phyloP scores from a whole-genome alignment of 2,888 invertebrate species.

The Pomacea canaliculata region DNA sequence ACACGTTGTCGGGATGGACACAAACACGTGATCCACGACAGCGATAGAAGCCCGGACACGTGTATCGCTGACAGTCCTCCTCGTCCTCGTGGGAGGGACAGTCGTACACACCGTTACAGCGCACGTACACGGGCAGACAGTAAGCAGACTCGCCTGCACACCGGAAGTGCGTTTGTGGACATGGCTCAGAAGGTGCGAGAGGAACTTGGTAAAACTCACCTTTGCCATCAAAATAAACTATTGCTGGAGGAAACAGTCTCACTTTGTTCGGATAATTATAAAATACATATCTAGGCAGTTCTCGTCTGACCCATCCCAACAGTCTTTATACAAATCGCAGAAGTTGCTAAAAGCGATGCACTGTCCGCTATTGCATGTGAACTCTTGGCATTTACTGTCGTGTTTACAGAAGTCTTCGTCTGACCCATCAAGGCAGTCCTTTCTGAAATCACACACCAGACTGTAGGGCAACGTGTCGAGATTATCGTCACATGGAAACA shows the following conservation, averaged over 20 bases:
- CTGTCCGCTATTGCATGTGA: slow-evolving; percentile 13
- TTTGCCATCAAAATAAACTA: background rate
- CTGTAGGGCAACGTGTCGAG: slow-evolving; percentile 3
- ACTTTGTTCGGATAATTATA: background rate
- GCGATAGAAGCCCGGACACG: slow-evolving; percentile 12
- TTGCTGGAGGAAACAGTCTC: background rate
- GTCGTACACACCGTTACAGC: slow-evolving; percentile 15
- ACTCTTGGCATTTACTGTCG: background rate
- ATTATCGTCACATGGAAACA: slow-evolving; percentile 10
- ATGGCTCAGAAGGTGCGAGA: background rate
- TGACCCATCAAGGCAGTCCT: slow-evolving; percentile 13
- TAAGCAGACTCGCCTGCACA: slow-evolving; percentile 1
- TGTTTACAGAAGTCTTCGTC: slow-evolving; percentile 17
- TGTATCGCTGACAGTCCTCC: background rate
- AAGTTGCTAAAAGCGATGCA: background rate
- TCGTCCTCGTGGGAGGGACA: slow-evolving; percentile 16
- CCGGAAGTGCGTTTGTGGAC: slow-evolving; percentile 17
- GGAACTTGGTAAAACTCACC: background rate
- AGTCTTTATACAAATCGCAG: slow-evolving; percentile 10
- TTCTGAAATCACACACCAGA: slow-evolving; percentile 15
- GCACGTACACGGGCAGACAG: slow-evolving; percentile 19
- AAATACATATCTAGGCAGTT: background rate
- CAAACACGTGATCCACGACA: slow-evolving; percentile 27
- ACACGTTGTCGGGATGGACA: slow-evolving; percentile 27
- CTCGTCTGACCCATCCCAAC: slow-evolving; percentile 16